Conservation (phyloP, 1,140 invertebrate species). For the Eupeodes corollae region DNA sequence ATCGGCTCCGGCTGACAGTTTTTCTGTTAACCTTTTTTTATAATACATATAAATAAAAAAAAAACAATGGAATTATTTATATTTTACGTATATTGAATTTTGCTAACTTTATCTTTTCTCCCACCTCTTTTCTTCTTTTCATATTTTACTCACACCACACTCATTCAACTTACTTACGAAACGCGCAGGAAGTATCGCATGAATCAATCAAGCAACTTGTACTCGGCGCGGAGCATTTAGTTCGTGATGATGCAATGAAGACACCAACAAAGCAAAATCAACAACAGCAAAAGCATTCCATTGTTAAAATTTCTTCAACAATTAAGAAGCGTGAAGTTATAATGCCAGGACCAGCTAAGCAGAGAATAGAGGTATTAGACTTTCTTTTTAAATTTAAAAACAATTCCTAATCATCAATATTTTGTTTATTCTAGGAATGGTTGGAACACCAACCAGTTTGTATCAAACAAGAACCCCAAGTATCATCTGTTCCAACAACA, state of each 20-base stretch:
- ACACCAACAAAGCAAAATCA: constrained; percentile 34
- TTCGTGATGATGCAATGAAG: constrained; percentile 33
- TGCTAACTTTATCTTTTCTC: constrained; percentile 1
- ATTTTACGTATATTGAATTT: no score
- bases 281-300: constrained; percentile 11
- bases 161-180: constrained; percentile 1
- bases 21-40: no score
- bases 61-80: no score
- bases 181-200: constrained; percentile 33
- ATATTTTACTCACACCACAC: constrained; percentile 3
- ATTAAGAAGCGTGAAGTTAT: constrained; percentile 32
- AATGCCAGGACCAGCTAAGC: constrained; percentile 31
- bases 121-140: neutral
- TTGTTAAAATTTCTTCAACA: constrained; percentile 32
- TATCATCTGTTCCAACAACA: neutral
- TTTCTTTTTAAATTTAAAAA: neutral
- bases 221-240: constrained; percentile 36
- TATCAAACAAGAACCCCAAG: neutral
- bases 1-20: no score
- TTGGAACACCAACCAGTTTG: constrained; percentile 26
- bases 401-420: neutral
- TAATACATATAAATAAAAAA: no score
- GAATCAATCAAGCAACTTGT: constrained; percentile 38
- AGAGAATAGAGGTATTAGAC: constrained; percentile 28
- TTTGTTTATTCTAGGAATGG: constrained; percentile 23